Evolutionary conservation across 2,888 invertebrate genomes (phyloP).

Genomic region (Ochropacha duplaris): DNA sequence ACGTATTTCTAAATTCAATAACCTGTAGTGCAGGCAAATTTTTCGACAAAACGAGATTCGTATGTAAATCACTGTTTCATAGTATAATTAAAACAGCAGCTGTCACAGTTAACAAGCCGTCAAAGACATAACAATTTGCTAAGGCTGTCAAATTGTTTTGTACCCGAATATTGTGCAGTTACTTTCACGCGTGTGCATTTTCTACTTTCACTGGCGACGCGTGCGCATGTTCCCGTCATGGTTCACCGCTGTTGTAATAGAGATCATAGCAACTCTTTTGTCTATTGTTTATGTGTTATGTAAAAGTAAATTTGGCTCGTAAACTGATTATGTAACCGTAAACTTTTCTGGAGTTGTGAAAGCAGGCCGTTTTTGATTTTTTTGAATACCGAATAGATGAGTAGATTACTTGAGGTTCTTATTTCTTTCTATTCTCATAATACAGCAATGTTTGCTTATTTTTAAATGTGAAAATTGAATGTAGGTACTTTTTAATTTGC

Average conservation of each 20-base stretch:
- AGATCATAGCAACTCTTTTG: constrained; percentile 8
- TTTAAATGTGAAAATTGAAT: no score
- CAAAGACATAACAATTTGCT: neutral
- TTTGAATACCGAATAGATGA: no score
- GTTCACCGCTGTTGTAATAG: constrained; percentile 28
- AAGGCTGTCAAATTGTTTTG: constrained; percentile 24
- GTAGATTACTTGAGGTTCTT: no score
- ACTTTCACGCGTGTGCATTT: constrained; percentile 46
- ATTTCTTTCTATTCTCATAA: no score
- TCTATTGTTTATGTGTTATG: constrained; percentile 2
- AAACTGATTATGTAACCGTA: neutral
- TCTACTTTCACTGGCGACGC: constrained; percentile 52
- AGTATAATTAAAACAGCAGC: neutral
- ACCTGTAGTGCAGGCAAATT: no score
- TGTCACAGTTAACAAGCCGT: neutral
- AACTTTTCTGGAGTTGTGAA: neutral
- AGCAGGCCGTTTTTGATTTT: neutral
- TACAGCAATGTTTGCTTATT: no score
- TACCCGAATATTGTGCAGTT: constrained; percentile 35
- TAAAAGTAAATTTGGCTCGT: neutral
- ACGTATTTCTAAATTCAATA: no score
- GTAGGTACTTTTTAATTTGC: no score
- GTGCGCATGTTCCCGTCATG: constrained; percentile 21
- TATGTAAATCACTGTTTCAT: neutral
- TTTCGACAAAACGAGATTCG: no score